phyloP scores from a whole-genome alignment of 2,888 invertebrate species.

The Cotesia congregata region DNA sequence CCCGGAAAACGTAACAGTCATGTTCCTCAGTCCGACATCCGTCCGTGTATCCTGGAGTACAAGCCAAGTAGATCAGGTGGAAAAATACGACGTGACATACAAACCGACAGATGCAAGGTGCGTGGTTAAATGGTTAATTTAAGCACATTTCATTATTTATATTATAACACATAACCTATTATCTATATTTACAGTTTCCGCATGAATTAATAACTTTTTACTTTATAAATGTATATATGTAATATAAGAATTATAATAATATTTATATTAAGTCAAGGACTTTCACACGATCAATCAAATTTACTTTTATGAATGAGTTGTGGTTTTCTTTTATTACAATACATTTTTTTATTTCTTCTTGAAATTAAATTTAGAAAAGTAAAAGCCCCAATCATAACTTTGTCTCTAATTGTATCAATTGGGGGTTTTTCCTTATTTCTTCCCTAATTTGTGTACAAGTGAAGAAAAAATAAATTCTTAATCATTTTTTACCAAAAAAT shows the following conservation, averaged over 20 bases:
- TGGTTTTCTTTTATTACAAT: too few relatives aligned
- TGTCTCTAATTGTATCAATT: too few relatives aligned
- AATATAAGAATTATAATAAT: background rate
- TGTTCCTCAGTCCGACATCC: slow-evolving; percentile 87
- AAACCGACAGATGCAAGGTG: slow-evolving; percentile 94
- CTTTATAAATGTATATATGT: background rate
- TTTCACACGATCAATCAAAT: too few relatives aligned
- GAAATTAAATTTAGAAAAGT: too few relatives aligned
- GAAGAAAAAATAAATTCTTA: too few relatives aligned
- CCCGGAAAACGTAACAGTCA: slow-evolving; percentile 91
- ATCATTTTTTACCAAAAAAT: too few relatives aligned
- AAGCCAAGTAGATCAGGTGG: slow-evolving; percentile 81
- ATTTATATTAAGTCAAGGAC: too few relatives aligned
- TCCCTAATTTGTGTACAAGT: too few relatives aligned
- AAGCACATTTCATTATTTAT: background rate
- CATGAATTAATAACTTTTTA: background rate
- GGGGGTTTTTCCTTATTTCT: too few relatives aligned
- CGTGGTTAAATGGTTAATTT: slow-evolving; percentile 61
- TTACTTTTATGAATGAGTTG: too few relatives aligned
- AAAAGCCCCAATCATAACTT: too few relatives aligned
- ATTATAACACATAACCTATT: background rate
- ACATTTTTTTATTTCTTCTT: too few relatives aligned
- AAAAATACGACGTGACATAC: slow-evolving; percentile 92
- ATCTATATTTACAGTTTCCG: background rate
- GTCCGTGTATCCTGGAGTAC: slow-evolving; percentile 91